Conservation (phyloP, 2,888 invertebrate species). For the Uropetala carovei region DNA sequence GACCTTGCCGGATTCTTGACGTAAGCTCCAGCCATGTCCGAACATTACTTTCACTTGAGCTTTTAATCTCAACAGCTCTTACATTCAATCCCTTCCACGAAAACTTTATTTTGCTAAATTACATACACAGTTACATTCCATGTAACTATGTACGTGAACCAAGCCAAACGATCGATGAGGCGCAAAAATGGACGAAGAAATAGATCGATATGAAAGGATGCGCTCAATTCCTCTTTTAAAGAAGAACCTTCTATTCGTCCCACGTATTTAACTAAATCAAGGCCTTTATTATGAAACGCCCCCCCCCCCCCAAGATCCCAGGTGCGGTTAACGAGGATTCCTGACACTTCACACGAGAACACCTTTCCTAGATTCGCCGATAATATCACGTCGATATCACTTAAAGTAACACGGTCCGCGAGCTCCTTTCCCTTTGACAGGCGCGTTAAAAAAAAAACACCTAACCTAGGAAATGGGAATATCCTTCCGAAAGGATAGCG, state of each 20-base stretch:
- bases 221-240: no score
- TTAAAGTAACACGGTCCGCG: neutral
- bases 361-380: neutral
- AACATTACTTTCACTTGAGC: no score
- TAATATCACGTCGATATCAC: neutral
- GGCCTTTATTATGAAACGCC: neutral
- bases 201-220: no score
- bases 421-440: neutral
- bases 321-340: neutral
- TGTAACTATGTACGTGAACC: no score
- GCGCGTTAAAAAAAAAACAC: neutral
- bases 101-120: no score
- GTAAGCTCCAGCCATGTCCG: no score
- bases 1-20: no score
- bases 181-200: no score
- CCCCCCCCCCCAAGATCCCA: neutral
- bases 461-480: neutral
- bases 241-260: neutral
- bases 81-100: no score
- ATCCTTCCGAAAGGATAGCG: neutral
- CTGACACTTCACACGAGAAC: neutral
- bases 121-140: no score
- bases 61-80: no score
- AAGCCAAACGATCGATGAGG: no score
- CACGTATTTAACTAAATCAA: neutral